Evolutionary conservation across 2,797 vertebrate species (phyloP).

Genomic region (Helarctos malayanus): DNA sequence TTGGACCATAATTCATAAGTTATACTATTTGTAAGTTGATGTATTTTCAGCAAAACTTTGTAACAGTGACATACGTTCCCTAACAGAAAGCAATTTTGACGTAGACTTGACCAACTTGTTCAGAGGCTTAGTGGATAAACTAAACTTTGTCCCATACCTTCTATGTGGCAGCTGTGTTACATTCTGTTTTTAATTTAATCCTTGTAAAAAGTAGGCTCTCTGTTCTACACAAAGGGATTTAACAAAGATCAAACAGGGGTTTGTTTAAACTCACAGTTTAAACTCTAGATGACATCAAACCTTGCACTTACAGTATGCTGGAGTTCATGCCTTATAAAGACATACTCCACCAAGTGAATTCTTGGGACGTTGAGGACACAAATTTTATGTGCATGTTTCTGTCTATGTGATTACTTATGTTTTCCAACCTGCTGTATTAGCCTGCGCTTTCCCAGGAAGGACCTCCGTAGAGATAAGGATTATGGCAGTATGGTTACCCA

Average conservation of each 20-base stretch:
- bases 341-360: neutral
- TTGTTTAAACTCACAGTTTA: neutral
- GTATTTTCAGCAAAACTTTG: conserved; percentile 29
- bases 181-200: neutral
- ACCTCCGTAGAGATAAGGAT: conserved; percentile 70
- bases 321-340: neutral
- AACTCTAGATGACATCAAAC: neutral
- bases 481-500: conserved; percentile 82
- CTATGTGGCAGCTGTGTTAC: neutral
- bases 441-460: conserved; percentile 39
- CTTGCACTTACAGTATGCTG: neutral
- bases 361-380: neutral
- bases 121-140: neutral
- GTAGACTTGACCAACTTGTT: neutral
- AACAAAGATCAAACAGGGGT: neutral
- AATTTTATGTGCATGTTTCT: conserved; percentile 12
- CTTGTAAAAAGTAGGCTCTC: neutral
- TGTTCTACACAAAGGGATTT: neutral
- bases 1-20: neutral
- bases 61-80: neutral
- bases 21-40: conserved; percentile 1
- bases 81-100: neutral
- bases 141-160: neutral
- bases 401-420: conserved; percentile 47
- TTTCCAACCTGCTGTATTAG: conserved; percentile 62